phyloP scores from a whole-genome alignment of 2,113 vertebrate species.

The Rallus limicola region DNA sequence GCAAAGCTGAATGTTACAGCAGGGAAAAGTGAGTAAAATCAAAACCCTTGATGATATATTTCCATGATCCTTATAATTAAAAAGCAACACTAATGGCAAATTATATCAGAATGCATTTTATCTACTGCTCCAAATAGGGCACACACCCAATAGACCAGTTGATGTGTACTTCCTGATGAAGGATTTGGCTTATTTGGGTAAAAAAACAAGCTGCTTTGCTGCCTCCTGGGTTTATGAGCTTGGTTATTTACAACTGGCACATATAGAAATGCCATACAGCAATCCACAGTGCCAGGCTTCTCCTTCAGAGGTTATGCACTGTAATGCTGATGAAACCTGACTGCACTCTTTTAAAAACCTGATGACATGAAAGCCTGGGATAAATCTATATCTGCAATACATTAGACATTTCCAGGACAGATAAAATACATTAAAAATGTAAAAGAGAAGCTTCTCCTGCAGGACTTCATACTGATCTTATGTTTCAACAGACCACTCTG shows the following conservation, averaged over 20 bases:
- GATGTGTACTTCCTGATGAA: not conserved
- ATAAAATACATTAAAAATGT: not conserved
- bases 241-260: not conserved
- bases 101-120: not conserved
- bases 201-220: not conserved
- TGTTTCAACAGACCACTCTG: not conserved
- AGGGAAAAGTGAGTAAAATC: not conserved
- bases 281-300: not conserved
- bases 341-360: not conserved
- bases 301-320: not conserved
- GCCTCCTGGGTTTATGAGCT: not conserved
- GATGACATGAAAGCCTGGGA: not conserved
- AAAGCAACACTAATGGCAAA: not conserved
- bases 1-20: not conserved
- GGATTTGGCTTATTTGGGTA: not conserved
- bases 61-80: not conserved
- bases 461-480: not conserved
- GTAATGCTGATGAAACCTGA: not conserved
- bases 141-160: not conserved
- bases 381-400: not conserved
- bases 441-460: not conserved
- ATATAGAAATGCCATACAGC: not conserved
- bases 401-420: not conserved
- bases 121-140: not conserved
- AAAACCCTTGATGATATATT: not conserved